A percentile compares a stretch with the other conserved stretches of the same genome.
These are phyloP conservation scores for Stercorarius parasiticus DNA, from an alignment of 2,113 vertebrate genomes.

Conservation along the genomic window DNA sequence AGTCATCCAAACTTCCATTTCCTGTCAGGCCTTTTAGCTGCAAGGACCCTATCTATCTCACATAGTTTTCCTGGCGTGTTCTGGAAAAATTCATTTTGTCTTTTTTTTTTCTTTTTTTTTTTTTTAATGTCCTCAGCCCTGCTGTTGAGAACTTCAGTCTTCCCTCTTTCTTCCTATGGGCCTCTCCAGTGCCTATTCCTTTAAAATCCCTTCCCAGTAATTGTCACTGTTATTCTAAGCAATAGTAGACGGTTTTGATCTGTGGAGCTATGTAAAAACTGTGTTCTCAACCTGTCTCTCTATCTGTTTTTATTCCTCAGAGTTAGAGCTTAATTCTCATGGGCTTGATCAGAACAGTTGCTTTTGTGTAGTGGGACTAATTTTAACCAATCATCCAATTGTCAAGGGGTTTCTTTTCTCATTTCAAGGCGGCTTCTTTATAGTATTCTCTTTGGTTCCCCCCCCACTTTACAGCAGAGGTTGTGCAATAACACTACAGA, in stretches of 20 bases:
- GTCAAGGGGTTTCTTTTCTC: slow-evolving; percentile 29
- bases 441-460: slow-evolving; percentile 38
- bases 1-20: not conserved
- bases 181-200: not conserved
- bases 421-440: slow-evolving; percentile 20
- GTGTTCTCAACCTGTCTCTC: slow-evolving; percentile 47
- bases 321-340: slow-evolving; percentile 35
- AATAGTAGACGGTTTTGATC: slow-evolving; percentile 37
- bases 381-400: slow-evolving; percentile 43
- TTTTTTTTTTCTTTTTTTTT: not conserved
- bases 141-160: not conserved
- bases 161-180: not conserved
- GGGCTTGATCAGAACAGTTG: slow-evolving; percentile 43
- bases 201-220: slow-evolving; percentile 37
- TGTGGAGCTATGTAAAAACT: slow-evolving; percentile 24
- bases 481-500: slow-evolving; percentile 30
- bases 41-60: not conserved
- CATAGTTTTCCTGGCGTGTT: not conserved
- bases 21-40: slow-evolving; percentile 1
- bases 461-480: not conserved
- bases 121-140: not conserved
- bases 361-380: slow-evolving; percentile 47
- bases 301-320: slow-evolving; percentile 30
- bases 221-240: slow-evolving; percentile 46
- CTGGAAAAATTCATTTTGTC: slow-evolving; percentile 9